phyloP scores from a whole-genome alignment of 1,140 invertebrate species.

The Bactericera cockerelli region DNA sequence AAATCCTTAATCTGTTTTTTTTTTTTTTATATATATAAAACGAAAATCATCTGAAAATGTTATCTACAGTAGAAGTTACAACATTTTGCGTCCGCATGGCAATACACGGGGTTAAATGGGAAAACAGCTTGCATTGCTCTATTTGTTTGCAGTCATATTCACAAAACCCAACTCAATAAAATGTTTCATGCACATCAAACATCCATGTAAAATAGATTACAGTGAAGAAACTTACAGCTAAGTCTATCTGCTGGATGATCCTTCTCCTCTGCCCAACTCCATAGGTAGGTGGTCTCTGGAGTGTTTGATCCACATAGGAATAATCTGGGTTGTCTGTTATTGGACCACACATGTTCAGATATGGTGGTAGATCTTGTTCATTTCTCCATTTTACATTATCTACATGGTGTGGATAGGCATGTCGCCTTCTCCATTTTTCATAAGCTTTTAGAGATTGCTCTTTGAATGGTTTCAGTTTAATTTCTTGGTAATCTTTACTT shows the following conservation, averaged over 20 bases:
- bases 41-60: too few species aligned
- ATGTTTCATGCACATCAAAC: too few species aligned
- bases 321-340: not conserved
- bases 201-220: too few species aligned
- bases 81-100: too few species aligned
- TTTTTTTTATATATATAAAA: too few species aligned
- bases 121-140: too few species aligned
- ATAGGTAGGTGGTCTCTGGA: not conserved
- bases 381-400: not conserved
- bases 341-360: not conserved
- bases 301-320: constrained; percentile 1
- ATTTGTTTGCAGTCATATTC: too few species aligned
- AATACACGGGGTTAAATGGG: too few species aligned
- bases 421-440: not conserved
- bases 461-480: constrained; percentile 2
- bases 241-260: not conserved
- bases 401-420: not conserved
- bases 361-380: not conserved
- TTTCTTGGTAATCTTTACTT: not conserved
- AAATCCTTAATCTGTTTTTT: too few species aligned
- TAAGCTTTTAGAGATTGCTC: not conserved
- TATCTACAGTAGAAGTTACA: too few species aligned
- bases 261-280: not conserved
- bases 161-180: too few species aligned
- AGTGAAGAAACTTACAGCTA: not conserved